phyloP scores from a whole-genome alignment of 2,797 vertebrate genomes.

The Macrochelys suwanniensis region DNA sequence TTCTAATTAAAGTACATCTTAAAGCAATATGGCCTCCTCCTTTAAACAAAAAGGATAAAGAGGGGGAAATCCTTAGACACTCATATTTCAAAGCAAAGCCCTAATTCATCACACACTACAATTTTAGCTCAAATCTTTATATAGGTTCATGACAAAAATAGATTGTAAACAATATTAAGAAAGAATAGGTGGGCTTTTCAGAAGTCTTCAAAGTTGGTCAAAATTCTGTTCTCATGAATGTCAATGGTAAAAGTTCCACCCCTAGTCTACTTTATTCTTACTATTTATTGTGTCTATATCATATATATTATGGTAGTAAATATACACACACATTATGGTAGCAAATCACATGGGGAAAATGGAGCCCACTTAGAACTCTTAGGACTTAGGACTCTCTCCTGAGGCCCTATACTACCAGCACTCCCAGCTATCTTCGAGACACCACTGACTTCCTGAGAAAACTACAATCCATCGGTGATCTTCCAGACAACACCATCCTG shows the following conservation, averaged over 20 bases:
- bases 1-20: constrained; percentile 32
- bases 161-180: constrained; percentile 22
- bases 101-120: constrained; percentile 15
- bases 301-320: no score
- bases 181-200: neutral
- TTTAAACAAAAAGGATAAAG: neutral
- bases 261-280: neutral
- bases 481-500: no score
- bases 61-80: neutral
- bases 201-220: neutral
- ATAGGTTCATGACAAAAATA: neutral
- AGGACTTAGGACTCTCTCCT: no score
- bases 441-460: no score
- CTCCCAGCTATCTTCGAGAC: no score
- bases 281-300: neutral
- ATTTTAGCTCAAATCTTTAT: neutral
- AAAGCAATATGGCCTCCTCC: neutral
- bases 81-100: neutral
- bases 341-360: no score
- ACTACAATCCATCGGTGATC: no score
- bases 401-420: no score
- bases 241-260: neutral
- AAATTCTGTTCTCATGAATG: neutral
- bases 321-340: neutral
- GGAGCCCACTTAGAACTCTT: neutral